phyloP scores from a whole-genome alignment of 2,113 vertebrate species.

The Paedocypris sp. region DNA sequence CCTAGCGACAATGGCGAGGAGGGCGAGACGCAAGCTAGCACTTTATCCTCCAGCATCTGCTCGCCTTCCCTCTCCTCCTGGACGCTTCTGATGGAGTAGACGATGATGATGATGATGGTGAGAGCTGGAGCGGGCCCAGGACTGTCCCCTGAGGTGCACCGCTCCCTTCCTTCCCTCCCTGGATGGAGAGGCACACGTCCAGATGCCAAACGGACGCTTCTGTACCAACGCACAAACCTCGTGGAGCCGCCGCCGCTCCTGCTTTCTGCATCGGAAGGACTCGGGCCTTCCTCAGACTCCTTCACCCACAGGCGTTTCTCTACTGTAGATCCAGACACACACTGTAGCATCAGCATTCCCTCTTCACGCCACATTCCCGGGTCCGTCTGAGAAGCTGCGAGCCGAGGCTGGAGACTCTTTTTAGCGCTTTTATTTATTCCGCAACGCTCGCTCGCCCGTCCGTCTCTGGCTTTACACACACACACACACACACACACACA shows the following conservation, averaged over 20 bases:
- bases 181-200: neutral
- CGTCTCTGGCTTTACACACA: no score
- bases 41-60: slow-evolving; percentile 45
- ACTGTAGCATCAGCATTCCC: slow-evolving; percentile 23
- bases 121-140: no score
- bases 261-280: slow-evolving; percentile 17
- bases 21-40: slow-evolving; percentile 43
- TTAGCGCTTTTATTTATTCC: no score
- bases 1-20: slow-evolving; percentile 47
- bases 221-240: no score
- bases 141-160: no score
- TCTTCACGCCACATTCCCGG: neutral
- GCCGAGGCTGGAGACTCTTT: no score
- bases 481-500: no score
- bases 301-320: no score
- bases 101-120: no score
- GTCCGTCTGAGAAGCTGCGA: no score
- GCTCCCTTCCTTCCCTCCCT: neutral
- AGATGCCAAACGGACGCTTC: neutral
- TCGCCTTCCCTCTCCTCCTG: neutral
- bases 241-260: neutral
- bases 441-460: no score
- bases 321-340: slow-evolving; percentile 26
- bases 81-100: no score
- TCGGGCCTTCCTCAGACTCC: slow-evolving; percentile 16